These are phyloP conservation scores for Aphodius granarius DNA, from an alignment of 2,888 invertebrate species.

Conservation along the genomic window DNA sequence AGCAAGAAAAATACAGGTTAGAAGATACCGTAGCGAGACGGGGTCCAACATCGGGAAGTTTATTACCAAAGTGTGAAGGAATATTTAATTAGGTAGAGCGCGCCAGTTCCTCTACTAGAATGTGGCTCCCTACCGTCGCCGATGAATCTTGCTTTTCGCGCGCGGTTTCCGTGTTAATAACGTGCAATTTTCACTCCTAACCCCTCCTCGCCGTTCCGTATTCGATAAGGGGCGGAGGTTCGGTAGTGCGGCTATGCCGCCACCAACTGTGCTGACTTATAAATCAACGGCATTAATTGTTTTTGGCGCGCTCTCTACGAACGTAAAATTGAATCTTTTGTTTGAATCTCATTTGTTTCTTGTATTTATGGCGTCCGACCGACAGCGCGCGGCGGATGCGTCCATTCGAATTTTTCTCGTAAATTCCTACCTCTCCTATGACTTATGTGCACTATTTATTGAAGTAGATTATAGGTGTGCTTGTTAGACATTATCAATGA, in stretches of 20 bases:
- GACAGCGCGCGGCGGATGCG: not conserved
- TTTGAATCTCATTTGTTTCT: conserved; percentile 21
- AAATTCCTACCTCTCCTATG: not conserved
- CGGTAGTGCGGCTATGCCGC: not conserved
- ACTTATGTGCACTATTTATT: not conserved
- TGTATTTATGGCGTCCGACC: conserved; percentile 22
- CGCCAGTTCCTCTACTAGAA: conserved; percentile 21
- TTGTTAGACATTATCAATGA: too few species aligned
- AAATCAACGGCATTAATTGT: conserved; percentile 28
- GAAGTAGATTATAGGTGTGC: not conserved
- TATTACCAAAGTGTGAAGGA: conserved; percentile 30
- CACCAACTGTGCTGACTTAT: conserved; percentile 18
- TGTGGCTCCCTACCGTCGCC: conserved; percentile 15
- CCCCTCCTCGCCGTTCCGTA: not conserved
- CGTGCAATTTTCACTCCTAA: conserved; percentile 22
- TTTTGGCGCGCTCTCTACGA: conserved; percentile 16
- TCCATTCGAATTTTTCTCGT: not conserved
- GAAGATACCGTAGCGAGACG: conserved; percentile 16
- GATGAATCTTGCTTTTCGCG: conserved; percentile 16
- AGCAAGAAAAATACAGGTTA: conserved; percentile 21
- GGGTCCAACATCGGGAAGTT: conserved; percentile 13
- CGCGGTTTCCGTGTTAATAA: conserved; percentile 24
- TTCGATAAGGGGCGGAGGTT: conserved; percentile 1
- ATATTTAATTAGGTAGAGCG: conserved; percentile 27
- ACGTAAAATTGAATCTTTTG: conserved; percentile 25